Evolutionary conservation across 2,113 vertebrate genomes (phyloP).

Genomic region (Hemiscyllium ocellatum): DNA sequence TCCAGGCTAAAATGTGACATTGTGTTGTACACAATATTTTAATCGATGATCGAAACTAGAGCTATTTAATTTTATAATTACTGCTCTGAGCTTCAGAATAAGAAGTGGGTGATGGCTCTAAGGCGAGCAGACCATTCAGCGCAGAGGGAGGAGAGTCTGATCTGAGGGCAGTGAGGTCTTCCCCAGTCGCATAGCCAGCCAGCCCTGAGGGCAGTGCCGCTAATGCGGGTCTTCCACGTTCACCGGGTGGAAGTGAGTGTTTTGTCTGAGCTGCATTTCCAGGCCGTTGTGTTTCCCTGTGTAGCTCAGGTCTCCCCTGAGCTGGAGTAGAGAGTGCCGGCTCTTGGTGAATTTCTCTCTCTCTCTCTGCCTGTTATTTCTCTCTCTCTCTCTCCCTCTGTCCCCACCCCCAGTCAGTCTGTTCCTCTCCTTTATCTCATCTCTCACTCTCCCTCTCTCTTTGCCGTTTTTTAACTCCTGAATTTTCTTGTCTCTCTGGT

Average conservation of each 20-base stretch:
- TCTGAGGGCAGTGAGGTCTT: neutral
- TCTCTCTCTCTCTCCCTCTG: neutral
- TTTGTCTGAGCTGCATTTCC: no score
- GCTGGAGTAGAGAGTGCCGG: neutral
- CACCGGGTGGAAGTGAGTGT: no score
- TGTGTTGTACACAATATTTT: neutral
- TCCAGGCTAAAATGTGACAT: neutral
- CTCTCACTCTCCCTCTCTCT: neutral
- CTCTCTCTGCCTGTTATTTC: neutral
- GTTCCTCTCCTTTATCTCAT: neutral
- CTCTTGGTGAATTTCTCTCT: neutral
- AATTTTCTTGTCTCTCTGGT: slow-evolving; percentile 27
- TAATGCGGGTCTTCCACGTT: neutral
- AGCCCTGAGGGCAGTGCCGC: neutral
- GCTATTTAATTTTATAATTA: neutral
- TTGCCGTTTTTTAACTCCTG: slow-evolving; percentile 31
- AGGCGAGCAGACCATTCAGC: neutral
- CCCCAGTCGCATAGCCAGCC: neutral
- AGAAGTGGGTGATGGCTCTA: neutral
- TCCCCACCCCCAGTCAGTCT: neutral
- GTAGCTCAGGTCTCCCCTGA: neutral
- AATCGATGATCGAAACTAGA: neutral
- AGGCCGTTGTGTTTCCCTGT: neutral
- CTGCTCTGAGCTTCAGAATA: neutral
- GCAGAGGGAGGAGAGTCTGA: neutral